Percentiles rank a stretch among this genome's conserved stretches.
Conservation (phyloP, 2,113 vertebrate species). For the Calyptomena viridis region DNA sequence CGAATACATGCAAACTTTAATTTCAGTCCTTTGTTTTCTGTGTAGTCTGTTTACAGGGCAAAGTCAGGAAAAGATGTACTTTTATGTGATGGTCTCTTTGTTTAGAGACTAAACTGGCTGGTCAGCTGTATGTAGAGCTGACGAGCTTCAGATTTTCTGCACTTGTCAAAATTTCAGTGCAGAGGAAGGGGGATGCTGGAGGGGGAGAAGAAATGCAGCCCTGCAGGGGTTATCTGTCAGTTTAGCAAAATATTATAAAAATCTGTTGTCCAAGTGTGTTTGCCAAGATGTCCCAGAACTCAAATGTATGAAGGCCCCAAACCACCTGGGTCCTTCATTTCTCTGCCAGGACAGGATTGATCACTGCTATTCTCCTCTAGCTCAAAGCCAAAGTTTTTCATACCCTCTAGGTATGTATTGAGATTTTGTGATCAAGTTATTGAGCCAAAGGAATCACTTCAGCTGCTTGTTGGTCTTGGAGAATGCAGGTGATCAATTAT, state of each 20-base stretch:
- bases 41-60: background rate
- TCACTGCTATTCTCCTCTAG: background rate
- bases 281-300: background rate
- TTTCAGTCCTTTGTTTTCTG: conserved; percentile 3
- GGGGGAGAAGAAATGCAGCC: background rate
- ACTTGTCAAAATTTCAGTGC: background rate
- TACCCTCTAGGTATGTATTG: background rate
- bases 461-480: background rate
- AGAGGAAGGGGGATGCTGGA: background rate
- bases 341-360: background rate
- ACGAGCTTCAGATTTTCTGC: background rate
- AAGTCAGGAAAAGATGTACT: background rate
- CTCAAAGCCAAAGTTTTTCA: background rate
- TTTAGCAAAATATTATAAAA: background rate
- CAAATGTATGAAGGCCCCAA: background rate
- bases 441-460: rapidly evolving
- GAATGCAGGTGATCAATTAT: rapidly evolving
- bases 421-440: background rate
- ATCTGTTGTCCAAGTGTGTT: background rate
- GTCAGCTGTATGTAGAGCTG: rapidly evolving
- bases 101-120: background rate
- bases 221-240: background rate
- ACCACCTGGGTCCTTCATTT: background rate
- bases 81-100: background rate
- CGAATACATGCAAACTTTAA: background rate